Conservation (phyloP, 2,113 vertebrate species). For the Gambusia affinis region DNA sequence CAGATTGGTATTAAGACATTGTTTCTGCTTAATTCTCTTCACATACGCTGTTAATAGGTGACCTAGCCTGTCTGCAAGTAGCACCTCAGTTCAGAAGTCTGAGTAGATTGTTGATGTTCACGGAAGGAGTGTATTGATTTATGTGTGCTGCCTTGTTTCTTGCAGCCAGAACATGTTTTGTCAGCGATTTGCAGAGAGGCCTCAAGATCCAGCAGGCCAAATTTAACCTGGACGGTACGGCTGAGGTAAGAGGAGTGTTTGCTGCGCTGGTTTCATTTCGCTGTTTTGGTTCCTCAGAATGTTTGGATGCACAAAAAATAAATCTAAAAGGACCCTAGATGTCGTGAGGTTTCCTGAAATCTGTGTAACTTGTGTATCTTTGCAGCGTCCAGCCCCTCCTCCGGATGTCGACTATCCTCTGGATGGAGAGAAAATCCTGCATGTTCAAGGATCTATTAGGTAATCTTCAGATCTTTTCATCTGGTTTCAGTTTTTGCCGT, state of each 20-base stretch:
- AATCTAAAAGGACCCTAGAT: neutral
- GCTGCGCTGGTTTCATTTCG: neutral
- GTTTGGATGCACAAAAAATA: neutral
- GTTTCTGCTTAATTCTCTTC: neutral
- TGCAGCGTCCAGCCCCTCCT: slow-evolving; percentile 88
- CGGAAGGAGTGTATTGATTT: neutral
- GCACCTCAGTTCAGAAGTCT: neutral
- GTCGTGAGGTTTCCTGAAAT: neutral
- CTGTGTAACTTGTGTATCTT: slow-evolving; percentile 12
- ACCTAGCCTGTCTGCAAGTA: neutral
- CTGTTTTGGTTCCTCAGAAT: neutral
- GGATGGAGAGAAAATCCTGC: slow-evolving; percentile 95
- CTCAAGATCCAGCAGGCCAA: slow-evolving; percentile 95
- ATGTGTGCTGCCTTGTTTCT: neutral
- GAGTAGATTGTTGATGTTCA: neutral
- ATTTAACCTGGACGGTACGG: slow-evolving; percentile 91
- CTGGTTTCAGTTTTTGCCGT: neutral
- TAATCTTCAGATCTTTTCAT: slow-evolving; percentile 49
- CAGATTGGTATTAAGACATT: neutral
- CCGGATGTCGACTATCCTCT: slow-evolving; percentile 94
- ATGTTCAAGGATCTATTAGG: slow-evolving; percentile 93
- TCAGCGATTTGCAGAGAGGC: slow-evolving; percentile 93
- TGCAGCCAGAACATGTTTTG: slow-evolving; percentile 93
- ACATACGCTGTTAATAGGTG: neutral
- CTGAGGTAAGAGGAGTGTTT: slow-evolving; percentile 82